Percentiles rank a stretch among this genome's conserved stretches.
phyloP scores from a whole-genome alignment of 2,888 invertebrate species.

The Lucinisca nassula region DNA sequence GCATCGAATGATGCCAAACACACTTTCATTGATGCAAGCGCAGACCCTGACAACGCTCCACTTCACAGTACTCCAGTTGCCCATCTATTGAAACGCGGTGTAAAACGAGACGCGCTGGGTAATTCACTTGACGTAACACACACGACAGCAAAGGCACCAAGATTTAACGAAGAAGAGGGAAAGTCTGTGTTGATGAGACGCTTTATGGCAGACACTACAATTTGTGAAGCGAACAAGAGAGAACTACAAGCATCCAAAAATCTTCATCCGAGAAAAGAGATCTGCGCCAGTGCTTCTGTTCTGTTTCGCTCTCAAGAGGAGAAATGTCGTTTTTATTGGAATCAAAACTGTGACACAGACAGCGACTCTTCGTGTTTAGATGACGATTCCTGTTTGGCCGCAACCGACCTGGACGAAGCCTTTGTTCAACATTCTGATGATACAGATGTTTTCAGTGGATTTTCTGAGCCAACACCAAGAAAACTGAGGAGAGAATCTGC shows the following conservation, averaged over 20 bases:
- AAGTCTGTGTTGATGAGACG: slow-evolving; percentile 50
- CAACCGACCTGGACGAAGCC: slow-evolving; percentile 31
- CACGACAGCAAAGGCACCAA: not conserved
- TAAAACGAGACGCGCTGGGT: not conserved
- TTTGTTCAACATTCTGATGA: slow-evolving; percentile 37
- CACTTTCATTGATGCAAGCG: not conserved
- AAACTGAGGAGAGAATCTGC: slow-evolving; percentile 32
- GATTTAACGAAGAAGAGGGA: slow-evolving; percentile 38
- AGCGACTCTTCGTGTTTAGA: slow-evolving; percentile 31
- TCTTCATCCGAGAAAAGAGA: not conserved
- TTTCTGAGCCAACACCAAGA: slow-evolving; percentile 5
- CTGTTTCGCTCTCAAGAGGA: slow-evolving; percentile 40
- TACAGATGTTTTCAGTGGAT: not conserved
- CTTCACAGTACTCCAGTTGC: slow-evolving; percentile 58
- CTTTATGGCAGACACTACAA: slow-evolving; percentile 47
- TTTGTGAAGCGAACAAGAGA: not conserved
- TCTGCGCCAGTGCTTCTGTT: not conserved
- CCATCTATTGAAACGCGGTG: not conserved
- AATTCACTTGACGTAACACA: slow-evolving; percentile 17
- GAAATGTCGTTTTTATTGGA: slow-evolving; percentile 50
- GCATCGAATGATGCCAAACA: not conserved
- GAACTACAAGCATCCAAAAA: not conserved
- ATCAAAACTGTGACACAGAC: slow-evolving; percentile 50
- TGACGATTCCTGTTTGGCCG: slow-evolving; percentile 30
- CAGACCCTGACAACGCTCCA: slow-evolving; percentile 14